A percentile compares a stretch with the other conserved stretches of the same genome.
These are phyloP conservation scores for Osmoderma eremita DNA, from an alignment of 2,888 invertebrate genomes.

Conservation along the genomic window DNA sequence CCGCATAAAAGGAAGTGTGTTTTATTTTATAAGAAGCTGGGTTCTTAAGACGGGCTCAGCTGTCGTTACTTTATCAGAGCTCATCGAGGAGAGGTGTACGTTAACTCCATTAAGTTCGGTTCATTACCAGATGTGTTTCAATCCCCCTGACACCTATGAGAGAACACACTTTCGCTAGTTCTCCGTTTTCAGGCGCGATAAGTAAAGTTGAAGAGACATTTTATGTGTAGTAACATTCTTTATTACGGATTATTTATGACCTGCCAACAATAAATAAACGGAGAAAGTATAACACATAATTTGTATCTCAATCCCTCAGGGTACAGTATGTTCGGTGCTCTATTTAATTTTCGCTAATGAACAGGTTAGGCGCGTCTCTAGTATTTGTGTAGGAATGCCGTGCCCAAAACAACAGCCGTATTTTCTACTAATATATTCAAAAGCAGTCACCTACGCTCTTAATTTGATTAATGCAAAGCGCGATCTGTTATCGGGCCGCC, in stretches of 20 bases:
- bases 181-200: too few species aligned
- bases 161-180: background rate
- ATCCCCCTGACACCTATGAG: slow-evolving; percentile 44
- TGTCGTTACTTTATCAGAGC: slow-evolving; percentile 55
- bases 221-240: slow-evolving; percentile 22
- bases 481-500: slow-evolving; percentile 17
- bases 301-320: background rate
- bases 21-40: slow-evolving; percentile 19
- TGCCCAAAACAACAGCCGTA: background rate
- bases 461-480: slow-evolving; percentile 26
- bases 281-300: background rate
- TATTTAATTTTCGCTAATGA: too few species aligned
- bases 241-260: slow-evolving; percentile 13
- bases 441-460: slow-evolving; percentile 15
- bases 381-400: background rate
- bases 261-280: too few species aligned
- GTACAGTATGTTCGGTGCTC: too few species aligned
- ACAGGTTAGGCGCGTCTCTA: too few species aligned
- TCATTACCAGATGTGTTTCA: slow-evolving; percentile 53
- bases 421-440: slow-evolving; percentile 1
- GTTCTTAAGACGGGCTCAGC: slow-evolving; percentile 52
- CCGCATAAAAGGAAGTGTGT: slow-evolving; percentile 30
- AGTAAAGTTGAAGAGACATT: background rate
- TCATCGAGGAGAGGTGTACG: slow-evolving; percentile 49
- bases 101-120: slow-evolving; percentile 52